These are phyloP conservation scores for Conus ventricosus DNA, from an alignment of 1,140 invertebrate genomes.

Conservation along the genomic window DNA sequence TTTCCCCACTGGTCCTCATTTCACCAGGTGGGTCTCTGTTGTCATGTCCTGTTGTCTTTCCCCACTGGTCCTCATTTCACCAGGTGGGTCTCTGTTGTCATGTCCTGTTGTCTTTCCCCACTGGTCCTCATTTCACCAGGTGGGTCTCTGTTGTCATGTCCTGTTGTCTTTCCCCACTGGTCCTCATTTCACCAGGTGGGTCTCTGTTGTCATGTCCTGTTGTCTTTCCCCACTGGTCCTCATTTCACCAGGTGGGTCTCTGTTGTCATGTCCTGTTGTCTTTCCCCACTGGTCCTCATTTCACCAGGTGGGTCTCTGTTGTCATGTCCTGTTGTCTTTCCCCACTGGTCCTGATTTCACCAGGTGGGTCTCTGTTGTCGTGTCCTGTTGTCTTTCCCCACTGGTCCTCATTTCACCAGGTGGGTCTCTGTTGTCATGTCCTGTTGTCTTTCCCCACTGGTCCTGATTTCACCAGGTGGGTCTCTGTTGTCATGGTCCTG, in stretches of 20 bases:
- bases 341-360: constrained; percentile 83
- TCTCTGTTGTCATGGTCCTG: neutral
- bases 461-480: constrained; percentile 88
- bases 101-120: too few relatives aligned
- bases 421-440: constrained; percentile 53
- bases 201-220: neutral
- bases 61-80: constrained; percentile 83
- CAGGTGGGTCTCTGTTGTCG: constrained; percentile 77
- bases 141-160: constrained; percentile 53
- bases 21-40: constrained; percentile 81
- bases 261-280: neutral
- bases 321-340: too few relatives aligned
- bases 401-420: constrained; percentile 91
- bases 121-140: constrained; percentile 91
- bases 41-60: too few relatives aligned
- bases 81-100: constrained; percentile 77
- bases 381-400: too few relatives aligned
- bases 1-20: constrained; percentile 75
- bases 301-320: constrained; percentile 81
- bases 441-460: too few relatives aligned
- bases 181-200: constrained; percentile 88
- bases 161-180: too few relatives aligned
- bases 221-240: too few relatives aligned
- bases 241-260: constrained; percentile 85
- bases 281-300: constrained; percentile 75